These are phyloP conservation scores for Heteractis magnifica DNA, from an alignment of 92 coral and sea anemone genomes.

Conservation along the genomic window DNA sequence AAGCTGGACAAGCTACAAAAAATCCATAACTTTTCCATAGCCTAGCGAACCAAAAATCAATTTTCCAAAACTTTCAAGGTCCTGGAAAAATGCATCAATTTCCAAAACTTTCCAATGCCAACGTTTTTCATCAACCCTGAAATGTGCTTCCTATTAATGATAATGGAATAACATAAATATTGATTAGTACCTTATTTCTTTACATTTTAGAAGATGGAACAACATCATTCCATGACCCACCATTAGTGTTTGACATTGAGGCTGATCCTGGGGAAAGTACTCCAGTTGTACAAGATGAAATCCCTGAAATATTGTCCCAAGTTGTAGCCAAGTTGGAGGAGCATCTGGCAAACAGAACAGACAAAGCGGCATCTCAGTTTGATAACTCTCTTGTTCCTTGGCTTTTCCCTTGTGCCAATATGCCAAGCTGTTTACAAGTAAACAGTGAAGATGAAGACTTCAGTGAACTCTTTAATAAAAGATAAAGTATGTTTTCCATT, in stretches of 20 bases:
- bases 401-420: conserved; percentile 79
- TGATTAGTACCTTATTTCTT: neutral
- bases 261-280: conserved; percentile 71
- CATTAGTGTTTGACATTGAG: conserved; percentile 74
- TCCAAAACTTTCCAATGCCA: too few species aligned
- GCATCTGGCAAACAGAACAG: conserved; percentile 73
- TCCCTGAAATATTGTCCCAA: conserved; percentile 37
- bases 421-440: conserved; percentile 61
- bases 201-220: conserved; percentile 53
- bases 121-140: too few species aligned
- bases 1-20: too few species aligned
- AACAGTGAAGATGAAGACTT: conserved; percentile 56
- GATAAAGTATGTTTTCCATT: neutral
- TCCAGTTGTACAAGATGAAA: conserved; percentile 55
- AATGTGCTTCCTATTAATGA: too few species aligned
- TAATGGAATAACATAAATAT: neutral
- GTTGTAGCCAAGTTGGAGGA: conserved; percentile 54
- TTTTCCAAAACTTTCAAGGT: too few species aligned
- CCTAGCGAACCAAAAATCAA: too few species aligned
- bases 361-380: conserved; percentile 83
- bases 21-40: too few species aligned
- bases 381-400: conserved; percentile 75
- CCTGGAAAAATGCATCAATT: too few species aligned
- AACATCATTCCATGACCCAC: conserved; percentile 58
- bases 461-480: conserved; percentile 52